Conservation (phyloP, 2,113 vertebrate genomes). For the Notechis scutatus region DNA sequence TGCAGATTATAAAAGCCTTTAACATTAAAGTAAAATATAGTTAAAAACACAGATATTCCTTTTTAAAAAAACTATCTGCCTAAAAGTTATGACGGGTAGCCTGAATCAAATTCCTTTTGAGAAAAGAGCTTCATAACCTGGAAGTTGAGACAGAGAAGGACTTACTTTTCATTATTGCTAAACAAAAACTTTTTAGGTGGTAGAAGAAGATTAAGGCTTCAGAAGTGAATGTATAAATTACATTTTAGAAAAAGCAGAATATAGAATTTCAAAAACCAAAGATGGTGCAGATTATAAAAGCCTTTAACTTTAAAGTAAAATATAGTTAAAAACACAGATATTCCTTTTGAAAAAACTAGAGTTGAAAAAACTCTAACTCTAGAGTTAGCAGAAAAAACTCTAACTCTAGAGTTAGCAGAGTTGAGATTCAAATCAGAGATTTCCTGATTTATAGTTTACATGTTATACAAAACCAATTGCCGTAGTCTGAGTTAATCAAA, state of each 20-base stretch:
- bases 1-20: background rate
- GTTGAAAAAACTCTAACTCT: too few species aligned
- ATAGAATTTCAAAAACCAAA: background rate
- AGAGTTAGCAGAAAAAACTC: too few species aligned
- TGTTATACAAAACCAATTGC: background rate
- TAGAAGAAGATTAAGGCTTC: background rate
- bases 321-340: background rate
- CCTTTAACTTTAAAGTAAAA: background rate
- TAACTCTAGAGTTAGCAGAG: background rate
- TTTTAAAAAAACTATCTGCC: background rate
- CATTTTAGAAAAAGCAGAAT: background rate
- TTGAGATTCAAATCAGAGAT: background rate
- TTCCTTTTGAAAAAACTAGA: background rate
- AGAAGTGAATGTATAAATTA: background rate
- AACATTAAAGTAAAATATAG: background rate
- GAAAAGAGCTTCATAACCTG: background rate
- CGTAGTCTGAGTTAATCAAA: background rate
- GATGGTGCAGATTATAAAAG: background rate
- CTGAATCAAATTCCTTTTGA: background rate
- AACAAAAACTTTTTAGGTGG: background rate
- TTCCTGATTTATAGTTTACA: background rate
- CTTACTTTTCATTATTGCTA: background rate
- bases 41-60: background rate
- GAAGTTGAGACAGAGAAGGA: background rate
- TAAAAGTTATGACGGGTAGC: background rate